Base-by-base conservation (phyloP, 1,140 invertebrate species). In the Tetragnatha versicolor region DNA sequence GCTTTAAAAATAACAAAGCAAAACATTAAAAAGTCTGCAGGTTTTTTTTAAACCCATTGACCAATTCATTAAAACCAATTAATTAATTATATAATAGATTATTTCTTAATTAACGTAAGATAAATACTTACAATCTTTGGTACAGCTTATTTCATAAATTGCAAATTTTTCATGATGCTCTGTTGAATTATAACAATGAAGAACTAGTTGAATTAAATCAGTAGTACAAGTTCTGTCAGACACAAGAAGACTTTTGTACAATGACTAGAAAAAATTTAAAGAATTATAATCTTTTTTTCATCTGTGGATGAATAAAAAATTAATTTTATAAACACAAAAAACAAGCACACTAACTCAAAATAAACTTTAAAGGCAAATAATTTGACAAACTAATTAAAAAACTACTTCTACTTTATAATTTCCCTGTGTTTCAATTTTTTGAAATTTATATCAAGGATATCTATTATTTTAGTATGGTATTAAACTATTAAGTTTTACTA, bases 241-340 rank as follows among this genome's bases (percentile, higher is more conserved):
- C 79, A 96, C 92, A 66, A 96, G 88, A 73, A 97, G 87, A 82
- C 93, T 94, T 86, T 97, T 96, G 89, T 96, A 97, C 86, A 95
- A 93, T 0, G 94, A 96, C 87, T 92, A 85, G 3, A 85, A 85
- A 75, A 81, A 81, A 82, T 25, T 29, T 22, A 63, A 73, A 20
- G 17, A 6, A 68, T 9, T 7, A 7, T 9, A 27, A 58, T 27
- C n/a, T 58, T 58, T 9, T 25, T 25, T 14, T 33, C 55, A 7
- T 27, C 55, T 14, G n/a, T n/a, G n/a, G 55, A 33, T 9, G n/a
- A 33, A 58, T 7, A 25, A 7, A 9, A 9, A 7, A n/a, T 7
- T 27, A 33, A 33, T 9, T 9, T n/a, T n/a, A 58, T 25, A 9
- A 7, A 27, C 7, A 58, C 53, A 25, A 58, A 58, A 58, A 33